Conservation (phyloP, 1,140 invertebrate genomes). For the Asbolus verrucosus region DNA sequence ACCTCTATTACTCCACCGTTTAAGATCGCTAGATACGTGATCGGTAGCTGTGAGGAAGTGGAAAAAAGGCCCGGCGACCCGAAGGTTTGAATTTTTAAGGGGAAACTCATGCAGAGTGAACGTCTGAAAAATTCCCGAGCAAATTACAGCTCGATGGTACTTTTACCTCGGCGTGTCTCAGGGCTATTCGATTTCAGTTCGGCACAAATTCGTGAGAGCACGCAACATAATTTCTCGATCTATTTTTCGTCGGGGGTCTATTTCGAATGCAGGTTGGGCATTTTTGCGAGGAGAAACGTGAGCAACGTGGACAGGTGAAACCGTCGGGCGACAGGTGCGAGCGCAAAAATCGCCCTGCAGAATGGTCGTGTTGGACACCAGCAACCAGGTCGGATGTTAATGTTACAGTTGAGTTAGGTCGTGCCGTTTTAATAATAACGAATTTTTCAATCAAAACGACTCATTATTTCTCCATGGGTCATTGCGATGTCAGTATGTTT, state of each 20-base stretch:
- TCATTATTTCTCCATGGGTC: conserved; percentile 33
- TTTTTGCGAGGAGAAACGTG: conserved; percentile 17
- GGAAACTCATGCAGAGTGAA: too few relatives aligned
- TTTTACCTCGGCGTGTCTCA: too few relatives aligned
- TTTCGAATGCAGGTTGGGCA: not conserved
- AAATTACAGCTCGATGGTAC: too few relatives aligned
- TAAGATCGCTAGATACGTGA: too few relatives aligned
- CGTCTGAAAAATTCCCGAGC: too few relatives aligned
- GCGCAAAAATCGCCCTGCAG: conserved; percentile 9
- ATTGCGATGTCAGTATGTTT: conserved; percentile 6
- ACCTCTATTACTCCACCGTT: too few relatives aligned
- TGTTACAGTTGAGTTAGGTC: conserved; percentile 33
- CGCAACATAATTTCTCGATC: not conserved
- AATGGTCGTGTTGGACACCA: not conserved
- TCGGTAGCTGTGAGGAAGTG: too few relatives aligned
- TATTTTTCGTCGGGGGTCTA: not conserved
- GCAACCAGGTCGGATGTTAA: conserved; percentile 23
- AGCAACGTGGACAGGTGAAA: conserved; percentile 27
- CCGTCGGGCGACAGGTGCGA: conserved; percentile 22
- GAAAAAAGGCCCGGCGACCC: too few relatives aligned
- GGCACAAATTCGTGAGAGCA: too few relatives aligned
- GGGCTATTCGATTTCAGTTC: too few relatives aligned
- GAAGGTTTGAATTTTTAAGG: too few relatives aligned
- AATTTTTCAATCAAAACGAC: conserved; percentile 29
- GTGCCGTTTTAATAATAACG: conserved; percentile 25